Base-by-base conservation (phyloP, 2,797 vertebrate species). In the Delichon dasypus region DNA sequence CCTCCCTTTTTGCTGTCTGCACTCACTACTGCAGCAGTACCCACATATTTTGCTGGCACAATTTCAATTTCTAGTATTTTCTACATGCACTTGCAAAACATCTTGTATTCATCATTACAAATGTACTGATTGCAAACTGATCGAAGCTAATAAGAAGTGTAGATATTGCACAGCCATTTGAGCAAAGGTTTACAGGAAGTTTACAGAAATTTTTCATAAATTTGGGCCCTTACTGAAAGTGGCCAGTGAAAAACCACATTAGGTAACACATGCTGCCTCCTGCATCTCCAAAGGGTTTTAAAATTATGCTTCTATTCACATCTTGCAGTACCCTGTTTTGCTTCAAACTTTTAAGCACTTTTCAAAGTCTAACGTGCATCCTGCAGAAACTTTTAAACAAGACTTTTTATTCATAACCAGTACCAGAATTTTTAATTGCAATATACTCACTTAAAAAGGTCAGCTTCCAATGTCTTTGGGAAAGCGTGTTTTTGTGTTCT, bases 391-490 rank as follows among this genome's bases (percentile, higher is more conserved):
- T 93, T 89, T 60, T 55, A 73, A 82, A 51, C 9, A n/a, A n/a
- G 68, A 29, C 16, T 70, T 88, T 50, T 45, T 60, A 93, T 79
- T 80, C 55, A 74, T 44, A 78, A 89, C n/a, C 50, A 73, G 23
- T 11, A 88, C 10, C 14, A 58, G 40, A 75, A 89, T 42, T 92
- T 88, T 92, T 89, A 92, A 89, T 70, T 85, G 66, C 70, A 95
- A 88, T 48, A 71, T 40, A 89, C 26, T 74, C 22, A 36, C 45
- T 80, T 75, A 1, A 44, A 72, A 88, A 94, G 53, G 76, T 86
- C 76, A 83, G 45, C 57, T 75, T 88, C n/a, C 87, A 74, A 21
- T 53, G 44, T 89, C 87, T 80, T 91, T 68, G 20, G 9, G 27
- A 79, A 94, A 88, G 61, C 7, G 20, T 34, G 54, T 58, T 76